phyloP scores from a whole-genome alignment of 1,140 invertebrate genomes.

The Paramacrobiotus metropolitanus region DNA sequence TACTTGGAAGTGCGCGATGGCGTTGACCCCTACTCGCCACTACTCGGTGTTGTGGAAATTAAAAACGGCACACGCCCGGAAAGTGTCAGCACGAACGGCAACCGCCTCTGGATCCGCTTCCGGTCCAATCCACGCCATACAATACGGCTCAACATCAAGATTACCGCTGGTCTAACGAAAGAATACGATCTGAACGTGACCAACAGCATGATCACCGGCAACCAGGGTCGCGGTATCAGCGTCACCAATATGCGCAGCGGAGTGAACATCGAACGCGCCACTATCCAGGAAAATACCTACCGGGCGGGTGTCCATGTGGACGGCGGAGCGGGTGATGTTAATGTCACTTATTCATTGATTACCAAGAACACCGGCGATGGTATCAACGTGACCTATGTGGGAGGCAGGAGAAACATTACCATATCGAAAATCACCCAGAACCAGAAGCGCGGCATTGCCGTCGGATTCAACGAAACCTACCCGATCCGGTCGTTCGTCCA shows the following conservation, averaged over 20 bases:
- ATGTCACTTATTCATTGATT: constrained; percentile 66
- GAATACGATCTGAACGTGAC: constrained; percentile 65
- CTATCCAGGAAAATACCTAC: constrained; percentile 61
- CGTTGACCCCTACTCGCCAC: constrained; percentile 35
- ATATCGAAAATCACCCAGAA: constrained; percentile 43
- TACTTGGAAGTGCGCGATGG: constrained; percentile 52
- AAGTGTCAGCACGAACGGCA: constrained; percentile 48
- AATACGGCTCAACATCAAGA: constrained; percentile 42
- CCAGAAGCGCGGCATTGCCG: constrained; percentile 50
- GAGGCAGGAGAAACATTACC: constrained; percentile 67
- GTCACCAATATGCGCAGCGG: constrained; percentile 58
- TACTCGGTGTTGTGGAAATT: constrained; percentile 28
- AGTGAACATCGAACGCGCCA: constrained; percentile 48
- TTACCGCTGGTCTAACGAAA: constrained; percentile 50
- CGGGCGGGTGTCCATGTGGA: constrained; percentile 62
- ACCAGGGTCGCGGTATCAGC: constrained; percentile 70
- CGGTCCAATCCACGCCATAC: constrained; percentile 38
- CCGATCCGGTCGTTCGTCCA: constrained; percentile 53
- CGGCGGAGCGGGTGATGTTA: constrained; percentile 65
- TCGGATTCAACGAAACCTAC: constrained; percentile 67
- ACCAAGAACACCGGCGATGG: constrained; percentile 58
- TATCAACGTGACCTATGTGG: constrained; percentile 63
- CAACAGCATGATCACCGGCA: constrained; percentile 54
- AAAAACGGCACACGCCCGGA: constrained; percentile 53
- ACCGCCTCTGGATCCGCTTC: constrained; percentile 50